Base-by-base conservation (phyloP, 2,888 invertebrate species). In the Cosmia pyralina region DNA sequence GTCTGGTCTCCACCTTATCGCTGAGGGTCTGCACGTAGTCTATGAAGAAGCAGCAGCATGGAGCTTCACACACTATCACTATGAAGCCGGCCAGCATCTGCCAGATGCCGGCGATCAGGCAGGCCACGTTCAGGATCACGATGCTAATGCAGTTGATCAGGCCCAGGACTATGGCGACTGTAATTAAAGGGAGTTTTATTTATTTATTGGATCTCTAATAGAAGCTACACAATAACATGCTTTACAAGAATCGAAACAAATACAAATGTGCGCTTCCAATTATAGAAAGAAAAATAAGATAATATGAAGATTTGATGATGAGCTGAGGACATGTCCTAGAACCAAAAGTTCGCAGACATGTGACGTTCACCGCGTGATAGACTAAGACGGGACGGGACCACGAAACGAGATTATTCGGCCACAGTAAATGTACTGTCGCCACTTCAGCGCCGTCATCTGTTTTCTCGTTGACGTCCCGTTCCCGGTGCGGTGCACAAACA, bases 11-110 rank as follows among this genome's bases (percentile, higher is more conserved):
- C 69, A 98, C 97, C 96, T 97, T 98, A 89, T 98, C 97, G 75
- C 98, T 98, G 70, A 99, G 96, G 79, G 97, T 97, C 95, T 98
- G 98, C 72, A 99, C 99, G 96, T 98, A 98, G 91, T 99, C 99
- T 83, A 99, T 97, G 95, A 99, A 99, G 96, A 99, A 97, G 95
- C 99, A 99, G 95, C 99, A 99, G 93, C 98, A 99, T 0, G 99
- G 99, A 57, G 99, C 99, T 95, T 99, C 99, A 89, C 99, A 97
- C 60, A 98, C 97, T 86, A 99, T 97, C 78, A 98, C 97, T 79
- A 98, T 90, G 94, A 99, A 99, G 57, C 99, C 99, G 79, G 98
- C 97, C 80, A 99, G 90, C 97, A 99, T 98, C 96, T 98, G 98
- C 97, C 98, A 97, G 88, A 98, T 97, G 79, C 98, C 98, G 68